Evolutionary conservation across 2,888 invertebrate species (phyloP), one percentile per base, ranked within the genome.

Genomic region (Eristalis pertinax): DNA sequence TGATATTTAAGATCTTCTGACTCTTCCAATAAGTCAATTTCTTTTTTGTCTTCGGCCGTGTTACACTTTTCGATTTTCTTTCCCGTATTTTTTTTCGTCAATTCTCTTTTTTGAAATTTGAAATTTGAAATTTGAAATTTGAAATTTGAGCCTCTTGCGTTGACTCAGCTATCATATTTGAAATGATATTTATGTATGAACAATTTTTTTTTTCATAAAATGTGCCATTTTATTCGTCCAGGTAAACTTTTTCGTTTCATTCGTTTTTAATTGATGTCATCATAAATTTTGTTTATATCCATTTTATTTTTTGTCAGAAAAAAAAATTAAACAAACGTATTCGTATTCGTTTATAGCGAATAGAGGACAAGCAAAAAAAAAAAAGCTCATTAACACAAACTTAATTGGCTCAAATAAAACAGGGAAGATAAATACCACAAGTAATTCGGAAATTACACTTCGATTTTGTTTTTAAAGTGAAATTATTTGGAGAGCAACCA

Each of bases 211-310:
- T 22, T 41, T 58, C 24, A 22, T 32, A 32, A 35, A 58, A 22
- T 70, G 29, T 50, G 63, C 11, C 35, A 80, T 29, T 74, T 63
- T 58, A 10, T n/a, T 69, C 50, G n/a, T 10, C 24, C 74, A 79
- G 79, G 84, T 84, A 62, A 38, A 50, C 22, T 72, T 64, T 68
- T 29, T 2, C 32, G 32, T 68, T 74, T 75, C 75, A 75, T 75
- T 63, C 73, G 77, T 43, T 58, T 78, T 78, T 83, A 83, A 77
- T 83, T 69, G 73, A 58, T 67, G 74, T 64, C 74, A 63, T 72
- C 62, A 70, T 75, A 70, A 80, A 75, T 79, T 13, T 13, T 26
- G 32, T 60, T 75, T 70, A 19, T 5, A 11, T 58, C 5, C 41
- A 22, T 58, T 56, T 68, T 68, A 68, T 19, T 32, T 64, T 41